Percentiles rank a stretch among this genome's conserved stretches.
Evolutionary conservation across 2,797 vertebrate genomes (phyloP).

Genomic region (Cheirogaleus major): DNA sequence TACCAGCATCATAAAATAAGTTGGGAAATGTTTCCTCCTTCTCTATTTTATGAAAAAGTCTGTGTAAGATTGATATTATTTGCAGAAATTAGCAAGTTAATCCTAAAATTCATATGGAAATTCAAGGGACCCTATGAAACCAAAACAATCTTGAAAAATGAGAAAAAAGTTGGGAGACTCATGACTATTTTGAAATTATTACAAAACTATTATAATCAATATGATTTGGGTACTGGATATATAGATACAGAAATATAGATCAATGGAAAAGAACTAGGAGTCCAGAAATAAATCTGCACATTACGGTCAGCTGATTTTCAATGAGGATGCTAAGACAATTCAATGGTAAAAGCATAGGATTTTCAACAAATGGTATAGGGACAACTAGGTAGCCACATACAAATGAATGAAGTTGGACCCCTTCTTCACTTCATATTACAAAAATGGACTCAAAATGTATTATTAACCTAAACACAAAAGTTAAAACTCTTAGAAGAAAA

Average conservation of each 20-base stretch:
- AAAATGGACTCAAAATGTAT: neutral
- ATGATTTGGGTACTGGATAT: neutral
- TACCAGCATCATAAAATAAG: no score
- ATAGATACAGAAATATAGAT: neutral
- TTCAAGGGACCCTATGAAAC: neutral
- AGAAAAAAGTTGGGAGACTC: neutral
- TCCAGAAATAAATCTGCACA: neutral
- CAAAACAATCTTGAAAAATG: neutral
- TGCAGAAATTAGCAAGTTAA: neutral
- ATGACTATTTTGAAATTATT: neutral
- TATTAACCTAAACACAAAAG: neutral
- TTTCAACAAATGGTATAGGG: neutral
- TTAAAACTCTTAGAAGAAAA: neutral
- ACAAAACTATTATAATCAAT: neutral
- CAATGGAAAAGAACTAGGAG: neutral
- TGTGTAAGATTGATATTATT: neutral
- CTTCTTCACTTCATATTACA: neutral
- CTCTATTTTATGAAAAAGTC: no score
- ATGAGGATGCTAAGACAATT: neutral
- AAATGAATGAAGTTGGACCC: neutral
- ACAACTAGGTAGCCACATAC: neutral
- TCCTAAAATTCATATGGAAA: slow-evolving; percentile 1
- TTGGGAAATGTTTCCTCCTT: no score
- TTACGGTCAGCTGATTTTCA: neutral
- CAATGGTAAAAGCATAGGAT: neutral